Base-by-base conservation (phyloP, 2,888 invertebrate genomes). In the Oxystoma pomonae region DNA sequence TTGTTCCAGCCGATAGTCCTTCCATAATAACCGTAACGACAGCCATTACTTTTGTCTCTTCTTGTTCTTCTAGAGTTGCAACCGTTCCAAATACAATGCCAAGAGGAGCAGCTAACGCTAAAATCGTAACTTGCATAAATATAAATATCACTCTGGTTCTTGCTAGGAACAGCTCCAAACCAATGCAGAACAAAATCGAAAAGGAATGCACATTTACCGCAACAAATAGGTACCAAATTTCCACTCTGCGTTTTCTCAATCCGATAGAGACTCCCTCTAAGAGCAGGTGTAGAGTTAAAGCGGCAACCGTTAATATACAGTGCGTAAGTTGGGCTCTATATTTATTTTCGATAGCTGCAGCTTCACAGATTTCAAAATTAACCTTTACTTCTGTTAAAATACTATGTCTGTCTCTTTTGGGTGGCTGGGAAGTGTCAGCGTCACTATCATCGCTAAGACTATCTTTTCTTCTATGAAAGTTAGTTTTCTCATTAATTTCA, bases 261-360 rank as follows among this genome's bases (percentile, higher is more conserved):
- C 85, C 83, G 58, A 83, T 82, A 1, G 84, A 82, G 60, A 84
- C 72, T 2, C 85, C 85, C 74, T 85, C 85, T 67, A 85, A 83
- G 59, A 84, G 74, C 0, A 83, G 82, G 71, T 85, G 85, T 63
- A 84, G 79, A 0, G 83, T 83, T 64, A 85, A 76, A 1, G 85
- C 84, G 16, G 82, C 68, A 55, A 82, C 78, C 52, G 82, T 77
- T 18, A 83, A 72, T 53, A 82, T 71, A 62, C 80, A 80, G 50
- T 82, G 74, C 65, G 80, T 68, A 16, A 79, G 69, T 66, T 79
- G 78, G 63, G 79, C 67, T 49, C 62, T 61, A 20, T 62, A 55
- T 57, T 65, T 68, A 35, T 35, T 35, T 35, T 35, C 35, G 3
- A 35, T 35, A 3, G 35, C 35, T n/a, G n/a, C n/a, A n/a, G n/a